Base-by-base conservation (phyloP, 2,888 invertebrate species). In the Agrotis clavis region DNA sequence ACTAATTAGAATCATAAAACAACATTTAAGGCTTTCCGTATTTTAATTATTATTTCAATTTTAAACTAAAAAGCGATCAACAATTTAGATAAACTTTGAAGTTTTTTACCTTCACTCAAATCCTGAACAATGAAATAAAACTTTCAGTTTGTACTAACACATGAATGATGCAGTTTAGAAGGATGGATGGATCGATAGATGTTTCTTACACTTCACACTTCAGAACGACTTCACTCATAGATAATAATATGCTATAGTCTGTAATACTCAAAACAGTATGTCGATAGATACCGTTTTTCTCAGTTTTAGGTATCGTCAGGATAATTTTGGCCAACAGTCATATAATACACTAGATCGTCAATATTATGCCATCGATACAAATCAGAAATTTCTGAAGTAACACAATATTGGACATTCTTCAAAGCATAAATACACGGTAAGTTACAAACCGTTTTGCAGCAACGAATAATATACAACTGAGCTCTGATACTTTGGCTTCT, bases 1-100 rank as follows among this genome's bases (percentile, higher is more conserved):
- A 64, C 50, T 69, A 67, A 74, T 74, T 67, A 62, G 47, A 14
- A 25, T 35, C 45, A 50, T 69, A 30, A 51, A 59, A 35, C 14
- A 53, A n/a, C 25, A 54, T 48, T 48, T 1, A 54, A 60, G 45
- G 25, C 13, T 60, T 35, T 35, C 7, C 35, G 35, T 7, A 35
- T 35, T 35, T 7, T 7, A 7, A 35, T 7, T 35, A 35, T 35
- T 35, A 35, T 35, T 35, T 35, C 7, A 35, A 35, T 35, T 35
- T 35, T 35, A 7, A 35, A 6, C 35, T 35, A 1, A 35, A 35
- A 35, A 35, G 35, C 7, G 35, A 35, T 35, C 35, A 35, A 35
- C 7, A 35, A 35, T 35, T 35, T 35, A 35, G 35, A 6, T 35
- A 35, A 35, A 35, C 7, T 7, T 35, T 35, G 7, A 7, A 35